Evolutionary conservation across 2,888 invertebrate species (phyloP).

Genomic region (Crematogaster levior): DNA sequence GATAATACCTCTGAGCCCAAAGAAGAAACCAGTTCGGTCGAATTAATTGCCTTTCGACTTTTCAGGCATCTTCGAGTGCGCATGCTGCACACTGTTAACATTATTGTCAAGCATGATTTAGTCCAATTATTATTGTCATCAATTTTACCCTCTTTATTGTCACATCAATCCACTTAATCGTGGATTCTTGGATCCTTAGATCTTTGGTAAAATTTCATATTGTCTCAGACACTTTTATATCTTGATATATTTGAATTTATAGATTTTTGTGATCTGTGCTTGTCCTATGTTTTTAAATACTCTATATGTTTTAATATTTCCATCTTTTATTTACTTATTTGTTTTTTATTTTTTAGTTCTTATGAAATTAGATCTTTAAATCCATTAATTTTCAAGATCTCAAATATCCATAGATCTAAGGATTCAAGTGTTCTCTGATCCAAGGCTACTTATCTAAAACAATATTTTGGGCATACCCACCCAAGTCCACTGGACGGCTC

Average conservation of each 20-base stretch:
- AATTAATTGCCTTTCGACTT: slow-evolving; percentile 38
- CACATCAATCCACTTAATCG: slow-evolving; percentile 23
- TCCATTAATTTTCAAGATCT: slow-evolving; percentile 17
- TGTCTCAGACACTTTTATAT: not conserved
- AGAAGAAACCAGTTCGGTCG: slow-evolving; percentile 18
- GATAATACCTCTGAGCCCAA: slow-evolving; percentile 17
- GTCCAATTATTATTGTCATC: slow-evolving; percentile 44
- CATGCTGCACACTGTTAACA: slow-evolving; percentile 72
- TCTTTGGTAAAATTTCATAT: slow-evolving; percentile 16
- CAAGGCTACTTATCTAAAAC: slow-evolving; percentile 37
- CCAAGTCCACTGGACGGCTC: slow-evolving; percentile 80
- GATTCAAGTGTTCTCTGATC: slow-evolving; percentile 10
- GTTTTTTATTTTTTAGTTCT: slow-evolving; percentile 6
- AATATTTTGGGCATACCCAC: slow-evolving; percentile 54
- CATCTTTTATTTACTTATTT: not conserved
- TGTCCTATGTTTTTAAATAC: not conserved
- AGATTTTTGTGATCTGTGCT: not conserved
- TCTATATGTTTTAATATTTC: not conserved
- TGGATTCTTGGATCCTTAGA: slow-evolving; percentile 41
- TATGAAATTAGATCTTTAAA: slow-evolving; percentile 16
- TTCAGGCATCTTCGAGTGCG: slow-evolving; percentile 73
- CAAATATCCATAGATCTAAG: slow-evolving; percentile 37
- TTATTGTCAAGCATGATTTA: slow-evolving; percentile 67
- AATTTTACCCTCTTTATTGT: slow-evolving; percentile 42
- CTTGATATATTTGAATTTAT: not conserved